Percentiles rank a stretch among this genome's conserved stretches.
These are phyloP conservation scores for Rachycentron canadum DNA, from an alignment of 2,797 vertebrate species.

Conservation along the genomic window DNA sequence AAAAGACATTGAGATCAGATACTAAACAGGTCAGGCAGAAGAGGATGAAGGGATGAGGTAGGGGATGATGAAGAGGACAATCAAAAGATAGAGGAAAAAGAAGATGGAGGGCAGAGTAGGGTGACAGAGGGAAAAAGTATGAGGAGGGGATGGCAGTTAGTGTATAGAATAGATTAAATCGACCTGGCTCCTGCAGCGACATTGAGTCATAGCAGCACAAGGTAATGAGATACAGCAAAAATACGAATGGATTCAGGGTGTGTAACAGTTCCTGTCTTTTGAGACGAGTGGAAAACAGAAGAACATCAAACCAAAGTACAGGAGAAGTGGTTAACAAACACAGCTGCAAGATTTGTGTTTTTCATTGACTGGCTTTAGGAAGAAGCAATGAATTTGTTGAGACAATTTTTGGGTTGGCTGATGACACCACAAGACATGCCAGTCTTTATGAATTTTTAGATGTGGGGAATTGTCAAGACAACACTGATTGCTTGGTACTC, in stretches of 20 bases:
- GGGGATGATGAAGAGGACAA: slow-evolving; percentile 38
- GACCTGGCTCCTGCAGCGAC: slow-evolving; percentile 24
- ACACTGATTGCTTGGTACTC: background rate
- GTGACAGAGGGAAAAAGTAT: slow-evolving; percentile 20
- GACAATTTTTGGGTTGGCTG: background rate
- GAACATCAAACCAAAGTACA: background rate
- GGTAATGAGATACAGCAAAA: slow-evolving; percentile 22
- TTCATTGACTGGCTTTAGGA: background rate
- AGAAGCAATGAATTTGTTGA: background rate
- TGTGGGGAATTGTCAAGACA: background rate
- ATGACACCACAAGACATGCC: background rate
- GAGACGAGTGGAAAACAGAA: background rate
- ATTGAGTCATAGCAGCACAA: slow-evolving; percentile 19
- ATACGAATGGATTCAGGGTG: slow-evolving; percentile 3
- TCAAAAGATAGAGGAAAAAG: slow-evolving; percentile 34
- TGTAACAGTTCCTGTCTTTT: background rate
- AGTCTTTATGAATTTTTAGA: background rate
- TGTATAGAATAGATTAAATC: slow-evolving; percentile 34
- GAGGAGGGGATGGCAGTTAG: slow-evolving; percentile 12
- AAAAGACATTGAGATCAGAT: slow-evolving; percentile 10
- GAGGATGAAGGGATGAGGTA: background rate
- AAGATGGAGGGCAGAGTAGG: slow-evolving; percentile 7
- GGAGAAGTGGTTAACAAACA: background rate
- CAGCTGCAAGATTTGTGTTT: background rate
- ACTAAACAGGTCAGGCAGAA: slow-evolving; percentile 12